phyloP scores from a whole-genome alignment of 1,140 invertebrate species.

The Leptinotarsa texana region DNA sequence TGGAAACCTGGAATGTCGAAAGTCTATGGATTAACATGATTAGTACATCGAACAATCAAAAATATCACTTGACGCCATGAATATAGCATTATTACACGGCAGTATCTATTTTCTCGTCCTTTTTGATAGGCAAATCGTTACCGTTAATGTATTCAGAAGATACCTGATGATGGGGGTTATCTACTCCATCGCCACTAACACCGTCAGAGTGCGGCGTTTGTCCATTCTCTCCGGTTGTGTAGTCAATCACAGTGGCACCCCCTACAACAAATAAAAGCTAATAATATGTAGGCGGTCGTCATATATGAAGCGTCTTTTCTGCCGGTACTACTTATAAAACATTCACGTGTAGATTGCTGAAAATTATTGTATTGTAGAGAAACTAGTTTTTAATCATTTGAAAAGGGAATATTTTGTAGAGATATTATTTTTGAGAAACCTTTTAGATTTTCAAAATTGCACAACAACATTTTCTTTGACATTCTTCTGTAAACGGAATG shows the following conservation, averaged over 20 bases:
- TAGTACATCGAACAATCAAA: constrained; percentile 9
- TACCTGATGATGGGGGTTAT: constrained; percentile 63
- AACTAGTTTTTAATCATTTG: too few species aligned
- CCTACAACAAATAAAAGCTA: constrained; percentile 59
- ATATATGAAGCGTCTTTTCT: too few species aligned
- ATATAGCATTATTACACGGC: constrained; percentile 56
- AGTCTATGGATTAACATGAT: background rate
- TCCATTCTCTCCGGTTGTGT: constrained; percentile 56
- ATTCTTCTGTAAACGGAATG: too few species aligned
- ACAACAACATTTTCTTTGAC: too few species aligned
- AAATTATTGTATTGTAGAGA: too few species aligned
- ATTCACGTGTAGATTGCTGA: too few species aligned
- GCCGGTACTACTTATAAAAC: too few species aligned
- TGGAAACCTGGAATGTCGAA: too few species aligned
- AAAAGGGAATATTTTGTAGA: too few species aligned
- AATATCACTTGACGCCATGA: constrained; percentile 10
- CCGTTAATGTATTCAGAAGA: constrained; percentile 63
- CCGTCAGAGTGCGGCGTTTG: constrained; percentile 56
- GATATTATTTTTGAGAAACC: too few species aligned
- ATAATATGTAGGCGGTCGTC: constrained; percentile 33
- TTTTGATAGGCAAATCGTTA: constrained; percentile 59
- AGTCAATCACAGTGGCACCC: constrained; percentile 62
- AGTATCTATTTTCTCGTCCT: constrained; percentile 64
- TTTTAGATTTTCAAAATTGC: too few species aligned
- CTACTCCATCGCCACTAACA: constrained; percentile 54